phyloP scores from a whole-genome alignment of 2,888 invertebrate genomes.

The Sericinus montela region DNA sequence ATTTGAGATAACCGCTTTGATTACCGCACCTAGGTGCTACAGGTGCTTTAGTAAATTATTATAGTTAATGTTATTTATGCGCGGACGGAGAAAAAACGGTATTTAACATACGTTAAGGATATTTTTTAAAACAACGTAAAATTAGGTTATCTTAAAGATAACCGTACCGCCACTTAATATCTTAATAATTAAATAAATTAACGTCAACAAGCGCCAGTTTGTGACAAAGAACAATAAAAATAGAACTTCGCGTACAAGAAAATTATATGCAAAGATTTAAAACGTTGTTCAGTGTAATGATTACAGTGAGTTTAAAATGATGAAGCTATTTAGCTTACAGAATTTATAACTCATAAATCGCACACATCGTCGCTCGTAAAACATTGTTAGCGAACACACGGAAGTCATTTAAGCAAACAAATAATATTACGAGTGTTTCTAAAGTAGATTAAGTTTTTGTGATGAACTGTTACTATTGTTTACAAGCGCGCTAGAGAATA shows the following conservation, averaged over 20 bases:
- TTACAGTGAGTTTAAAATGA: constrained; percentile 16
- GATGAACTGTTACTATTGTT: background rate
- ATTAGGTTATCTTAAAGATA: too few relatives aligned
- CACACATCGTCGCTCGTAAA: constrained; percentile 16
- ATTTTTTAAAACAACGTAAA: too few relatives aligned
- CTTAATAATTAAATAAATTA: too few relatives aligned
- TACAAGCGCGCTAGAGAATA: too few relatives aligned
- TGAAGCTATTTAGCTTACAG: constrained; percentile 15
- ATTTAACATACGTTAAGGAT: too few relatives aligned
- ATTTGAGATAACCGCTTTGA: too few relatives aligned
- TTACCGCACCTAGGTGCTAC: too few relatives aligned
- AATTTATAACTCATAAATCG: constrained; percentile 16
- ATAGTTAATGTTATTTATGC: too few relatives aligned
- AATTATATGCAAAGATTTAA: background rate
- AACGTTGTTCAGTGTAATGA: constrained; percentile 9
- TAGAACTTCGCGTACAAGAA: background rate
- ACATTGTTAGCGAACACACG: constrained; percentile 7
- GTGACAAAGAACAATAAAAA: background rate
- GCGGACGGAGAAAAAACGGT: too few relatives aligned
- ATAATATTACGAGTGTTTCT: constrained; percentile 8
- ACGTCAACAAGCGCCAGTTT: too few relatives aligned
- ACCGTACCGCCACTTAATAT: too few relatives aligned
- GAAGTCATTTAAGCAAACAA: constrained; percentile 11
- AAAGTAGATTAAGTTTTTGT: constrained; percentile 1
- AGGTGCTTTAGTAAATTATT: too few relatives aligned